Conservation (phyloP, 1,140 invertebrate genomes). For the Pseudomyrmex dendroicus region DNA sequence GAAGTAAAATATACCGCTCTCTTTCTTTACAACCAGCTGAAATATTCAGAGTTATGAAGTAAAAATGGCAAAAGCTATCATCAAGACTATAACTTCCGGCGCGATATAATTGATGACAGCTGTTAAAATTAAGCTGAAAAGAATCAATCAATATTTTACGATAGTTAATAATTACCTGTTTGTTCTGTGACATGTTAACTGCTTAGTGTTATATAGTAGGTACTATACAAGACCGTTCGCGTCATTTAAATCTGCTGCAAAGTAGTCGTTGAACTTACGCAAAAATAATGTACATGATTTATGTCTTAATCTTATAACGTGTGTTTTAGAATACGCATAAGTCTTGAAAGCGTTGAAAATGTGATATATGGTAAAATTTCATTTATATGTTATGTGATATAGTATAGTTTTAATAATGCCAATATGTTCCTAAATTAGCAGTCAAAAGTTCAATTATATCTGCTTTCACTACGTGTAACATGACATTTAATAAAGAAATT, state of each 20-base stretch:
- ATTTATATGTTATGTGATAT: neutral
- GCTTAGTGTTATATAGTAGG: slow-evolving; percentile 52
- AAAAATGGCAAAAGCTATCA: slow-evolving; percentile 22
- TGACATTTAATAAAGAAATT: slow-evolving; percentile 50
- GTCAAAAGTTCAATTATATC: neutral
- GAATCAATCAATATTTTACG: slow-evolving; percentile 78
- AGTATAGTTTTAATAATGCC: slow-evolving; percentile 11
- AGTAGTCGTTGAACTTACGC: slow-evolving; percentile 32
- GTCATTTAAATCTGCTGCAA: slow-evolving; percentile 45
- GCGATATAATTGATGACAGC: slow-evolving; percentile 64
- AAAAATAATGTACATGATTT: slow-evolving; percentile 47
- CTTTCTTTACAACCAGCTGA: neutral
- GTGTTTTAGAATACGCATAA: too few species aligned
- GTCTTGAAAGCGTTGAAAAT: slow-evolving; percentile 7
- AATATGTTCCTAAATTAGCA: slow-evolving; percentile 5
- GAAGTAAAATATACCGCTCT: too few species aligned
- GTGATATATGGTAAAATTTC: neutral
- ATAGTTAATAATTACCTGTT: slow-evolving; percentile 72
- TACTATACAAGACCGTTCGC: slow-evolving; percentile 45
- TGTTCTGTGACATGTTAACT: slow-evolving; percentile 61
- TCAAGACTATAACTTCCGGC: slow-evolving; percentile 54
- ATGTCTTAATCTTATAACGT: slow-evolving; percentile 63
- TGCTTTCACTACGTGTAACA: neutral
- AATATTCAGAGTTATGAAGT: neutral
- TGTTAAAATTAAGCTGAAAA: slow-evolving; percentile 70